These are phyloP conservation scores for Chironex yamaguchii DNA, from an alignment of 30 jellyfish, hydroid and myxozoan genomes.

Conservation along the genomic window DNA sequence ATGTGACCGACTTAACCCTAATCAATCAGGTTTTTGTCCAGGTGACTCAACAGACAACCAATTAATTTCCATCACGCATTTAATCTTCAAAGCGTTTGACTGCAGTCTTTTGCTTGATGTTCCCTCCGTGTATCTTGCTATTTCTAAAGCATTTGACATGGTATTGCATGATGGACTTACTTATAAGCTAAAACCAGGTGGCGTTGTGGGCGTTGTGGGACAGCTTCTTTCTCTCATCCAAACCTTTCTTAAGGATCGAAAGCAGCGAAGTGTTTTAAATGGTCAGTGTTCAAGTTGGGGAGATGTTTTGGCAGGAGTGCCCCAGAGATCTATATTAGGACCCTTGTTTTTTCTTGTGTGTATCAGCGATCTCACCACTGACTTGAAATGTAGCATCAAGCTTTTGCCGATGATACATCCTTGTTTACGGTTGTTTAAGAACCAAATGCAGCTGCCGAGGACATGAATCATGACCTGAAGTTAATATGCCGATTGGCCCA, in stretches of 20 bases:
- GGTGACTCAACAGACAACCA: background rate
- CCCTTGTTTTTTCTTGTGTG: conserved; percentile 50
- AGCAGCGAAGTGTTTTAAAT: conserved; percentile 61
- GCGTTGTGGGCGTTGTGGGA: conserved; percentile 49
- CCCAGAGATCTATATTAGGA: conserved; percentile 77
- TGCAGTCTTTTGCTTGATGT: conserved; percentile 45
- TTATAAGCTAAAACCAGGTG: conserved; percentile 24
- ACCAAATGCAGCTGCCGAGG: conserved; percentile 58
- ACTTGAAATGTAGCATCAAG: conserved; percentile 52
- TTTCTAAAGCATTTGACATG: conserved; percentile 57
- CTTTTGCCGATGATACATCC: conserved; percentile 57
- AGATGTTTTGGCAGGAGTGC: conserved; percentile 71
- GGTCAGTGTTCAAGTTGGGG: conserved; percentile 66
- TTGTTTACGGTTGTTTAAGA: conserved; percentile 63
- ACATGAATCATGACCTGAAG: conserved; percentile 60
- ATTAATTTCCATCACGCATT: background rate
- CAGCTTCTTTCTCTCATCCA: conserved; percentile 11
- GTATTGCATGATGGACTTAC: conserved; percentile 37
- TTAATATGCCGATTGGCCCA: conserved; percentile 57
- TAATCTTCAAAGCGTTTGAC: conserved; percentile 17
- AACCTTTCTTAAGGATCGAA: conserved; percentile 47
- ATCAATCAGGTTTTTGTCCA: background rate
- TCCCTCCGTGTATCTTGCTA: conserved; percentile 49
- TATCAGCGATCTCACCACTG: conserved; percentile 58
- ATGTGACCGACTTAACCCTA: background rate